Percentiles rank a stretch among this genome's conserved stretches.
These are phyloP conservation scores for Drosophila peninsularis DNA, from an alignment of 2,888 invertebrate species.

Conservation along the genomic window DNA sequence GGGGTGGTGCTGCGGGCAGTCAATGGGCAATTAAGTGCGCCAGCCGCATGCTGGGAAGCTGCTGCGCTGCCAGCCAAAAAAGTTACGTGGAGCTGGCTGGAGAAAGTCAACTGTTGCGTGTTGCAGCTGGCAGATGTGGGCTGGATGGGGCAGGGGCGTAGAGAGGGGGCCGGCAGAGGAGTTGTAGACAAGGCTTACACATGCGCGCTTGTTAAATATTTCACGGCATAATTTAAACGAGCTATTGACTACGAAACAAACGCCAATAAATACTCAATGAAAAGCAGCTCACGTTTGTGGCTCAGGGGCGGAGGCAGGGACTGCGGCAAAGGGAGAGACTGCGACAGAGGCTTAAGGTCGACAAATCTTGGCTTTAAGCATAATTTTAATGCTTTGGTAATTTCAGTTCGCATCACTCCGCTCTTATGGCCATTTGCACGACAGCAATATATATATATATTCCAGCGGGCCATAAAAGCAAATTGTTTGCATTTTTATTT, in stretches of 20 bases:
- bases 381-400: slow-evolving; percentile 19
- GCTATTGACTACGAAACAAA: slow-evolving; percentile 43
- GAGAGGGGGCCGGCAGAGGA: not conserved
- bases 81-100: slow-evolving; percentile 58
- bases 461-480: slow-evolving; percentile 20
- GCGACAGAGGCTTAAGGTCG: not conserved
- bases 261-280: slow-evolving; percentile 36
- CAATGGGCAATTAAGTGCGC: slow-evolving; percentile 61
- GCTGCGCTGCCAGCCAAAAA: slow-evolving; percentile 31
- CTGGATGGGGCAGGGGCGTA: not conserved
- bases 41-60: slow-evolving; percentile 58
- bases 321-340: not conserved
- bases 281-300: not conserved
- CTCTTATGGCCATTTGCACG: slow-evolving; percentile 59
- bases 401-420: slow-evolving; percentile 37
- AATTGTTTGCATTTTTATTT: slow-evolving; percentile 54
- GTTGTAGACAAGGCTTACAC: slow-evolving; percentile 40
- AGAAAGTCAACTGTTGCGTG: slow-evolving; percentile 78
- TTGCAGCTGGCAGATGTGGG: slow-evolving; percentile 45
- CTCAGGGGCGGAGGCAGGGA: not conserved
- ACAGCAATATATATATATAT: slow-evolving; percentile 6
- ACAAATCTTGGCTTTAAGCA: slow-evolving; percentile 1
- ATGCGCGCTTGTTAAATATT: slow-evolving; percentile 63
- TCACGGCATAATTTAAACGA: slow-evolving; percentile 70
- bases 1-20: slow-evolving; percentile 6